Evolutionary conservation across 2,113 vertebrate species (phyloP), one percentile per base, ranked within the genome.

Genomic region (Misgurnus anguillicaudatus): DNA sequence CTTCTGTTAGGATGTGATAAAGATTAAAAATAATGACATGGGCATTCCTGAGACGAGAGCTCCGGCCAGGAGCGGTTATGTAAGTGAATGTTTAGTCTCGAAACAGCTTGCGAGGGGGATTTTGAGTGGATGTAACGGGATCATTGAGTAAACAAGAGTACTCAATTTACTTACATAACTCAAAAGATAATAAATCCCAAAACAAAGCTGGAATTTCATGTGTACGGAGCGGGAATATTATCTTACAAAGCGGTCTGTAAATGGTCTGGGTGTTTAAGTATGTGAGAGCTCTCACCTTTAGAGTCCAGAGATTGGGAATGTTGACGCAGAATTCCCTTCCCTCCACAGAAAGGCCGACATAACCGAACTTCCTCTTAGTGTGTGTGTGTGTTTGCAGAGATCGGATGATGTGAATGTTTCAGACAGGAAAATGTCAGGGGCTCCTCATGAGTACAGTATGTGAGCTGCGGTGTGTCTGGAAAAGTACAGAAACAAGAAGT

Each of bases 121-220:
- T 3, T 73, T n/a, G 38, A 58, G 70, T 21, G 55, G 45, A 16
- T 2, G 57, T 45, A 31, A 61, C 4, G 8, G 24, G 41, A n/a
- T 9, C 41, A 6, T 17, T 36, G 57, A 17, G 41, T 47, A 63
- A 75, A 75, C 8, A 62, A 2, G 21, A 6, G 16, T 51, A 42
- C 41, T 41, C 24, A 5, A 7, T 16, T 71, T 48, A 31, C 66
- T 24, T 21, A 39, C 38, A 31, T 57, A 48, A 72, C 74, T 58
- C 64, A 71, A 62, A 39, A 63, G 19, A 62, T 61, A 70, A 55
- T 38, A 39, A 53, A 71, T 39, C 9, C 60, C 10, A 11, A 64
- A 13, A 48, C 0, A 0, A n/a, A 53, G 47, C 72, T 51, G 55
- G 53, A 21, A 76, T 78, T 78, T 67, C 68, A 31, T 14, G 38